A percentile compares a stretch with the other conserved stretches of the same genome.
These are phyloP conservation scores for Candidula unifasciata DNA, from an alignment of 2,888 invertebrate genomes.

Conservation along the genomic window DNA sequence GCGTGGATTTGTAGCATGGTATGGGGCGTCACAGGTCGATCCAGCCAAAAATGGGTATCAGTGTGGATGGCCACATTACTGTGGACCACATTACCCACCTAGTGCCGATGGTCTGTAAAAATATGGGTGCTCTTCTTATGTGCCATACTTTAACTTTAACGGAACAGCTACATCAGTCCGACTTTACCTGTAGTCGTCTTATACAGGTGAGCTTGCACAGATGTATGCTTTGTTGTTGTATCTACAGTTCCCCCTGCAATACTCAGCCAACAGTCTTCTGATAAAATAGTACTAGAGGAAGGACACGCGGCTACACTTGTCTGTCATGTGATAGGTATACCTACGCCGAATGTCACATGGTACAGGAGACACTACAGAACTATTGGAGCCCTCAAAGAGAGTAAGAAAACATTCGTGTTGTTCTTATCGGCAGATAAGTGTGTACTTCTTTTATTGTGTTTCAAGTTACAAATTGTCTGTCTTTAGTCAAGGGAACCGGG, in stretches of 20 bases:
- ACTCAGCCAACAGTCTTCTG: constrained; percentile 87
- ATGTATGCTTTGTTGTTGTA: background rate
- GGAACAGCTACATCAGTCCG: too few species aligned
- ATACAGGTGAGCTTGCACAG: background rate
- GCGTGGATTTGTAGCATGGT: too few species aligned
- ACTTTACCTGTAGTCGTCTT: too few species aligned
- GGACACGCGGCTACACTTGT: constrained; percentile 94
- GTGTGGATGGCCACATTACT: too few species aligned
- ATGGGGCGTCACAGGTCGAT: too few species aligned
- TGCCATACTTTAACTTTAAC: too few species aligned
- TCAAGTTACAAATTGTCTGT: too few species aligned
- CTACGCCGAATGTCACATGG: constrained; percentile 96
- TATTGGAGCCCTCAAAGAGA: constrained; percentile 36
- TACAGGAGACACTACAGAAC: constrained; percentile 75
- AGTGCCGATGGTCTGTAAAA: too few species aligned
- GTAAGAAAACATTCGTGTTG: background rate
- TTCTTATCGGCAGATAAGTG: background rate
- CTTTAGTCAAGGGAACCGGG: too few species aligned
- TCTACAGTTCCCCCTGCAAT: constrained; percentile 95
- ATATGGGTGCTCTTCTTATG: too few species aligned
- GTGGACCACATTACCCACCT: too few species aligned
- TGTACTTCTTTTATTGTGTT: background rate
- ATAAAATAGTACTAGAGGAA: constrained; percentile 92
- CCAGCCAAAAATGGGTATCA: too few species aligned
- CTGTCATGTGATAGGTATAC: constrained; percentile 85